A percentile compares a stretch with the other conserved stretches of the same genome.
Evolutionary conservation across 2,113 vertebrate species (phyloP).

Genomic region (Sebastes fasciatus): DNA sequence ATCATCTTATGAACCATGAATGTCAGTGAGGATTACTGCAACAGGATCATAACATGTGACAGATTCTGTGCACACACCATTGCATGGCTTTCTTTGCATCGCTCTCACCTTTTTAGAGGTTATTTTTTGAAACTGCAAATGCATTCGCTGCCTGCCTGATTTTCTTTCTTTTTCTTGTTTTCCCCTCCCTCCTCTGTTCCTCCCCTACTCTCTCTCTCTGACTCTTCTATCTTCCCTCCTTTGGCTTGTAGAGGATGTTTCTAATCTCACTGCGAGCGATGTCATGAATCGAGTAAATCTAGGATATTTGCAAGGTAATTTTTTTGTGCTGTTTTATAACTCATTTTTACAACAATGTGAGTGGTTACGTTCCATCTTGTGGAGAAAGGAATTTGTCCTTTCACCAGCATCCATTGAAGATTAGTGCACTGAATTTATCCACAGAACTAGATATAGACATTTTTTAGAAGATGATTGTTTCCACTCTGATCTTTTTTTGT

Average conservation of each 20-base stretch:
- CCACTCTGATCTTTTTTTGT: neutral
- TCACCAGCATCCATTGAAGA: conserved; percentile 66
- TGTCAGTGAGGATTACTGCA: conserved; percentile 49
- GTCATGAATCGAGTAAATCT: conserved; percentile 99
- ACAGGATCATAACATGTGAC: conserved; percentile 33
- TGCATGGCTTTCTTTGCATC: conserved; percentile 68
- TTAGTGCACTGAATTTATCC: conserved; percentile 24
- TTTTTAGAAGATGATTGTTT: neutral
- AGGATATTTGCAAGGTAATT: conserved; percentile 99
- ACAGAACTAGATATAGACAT: neutral
- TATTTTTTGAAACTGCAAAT: conserved; percentile 54
- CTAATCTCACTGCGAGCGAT: conserved; percentile 99
- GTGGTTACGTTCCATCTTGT: conserved; percentile 47
- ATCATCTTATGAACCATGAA: conserved; percentile 46
- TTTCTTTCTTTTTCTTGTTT: conserved; percentile 37
- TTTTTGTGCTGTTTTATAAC: conserved; percentile 51
- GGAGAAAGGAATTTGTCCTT: conserved; percentile 69
- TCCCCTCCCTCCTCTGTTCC: conserved; percentile 27
- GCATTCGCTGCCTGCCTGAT: conserved; percentile 72
- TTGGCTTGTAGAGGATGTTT: conserved; percentile 98
- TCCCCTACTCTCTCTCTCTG: conserved; percentile 66
- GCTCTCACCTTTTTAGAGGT: conserved; percentile 33
- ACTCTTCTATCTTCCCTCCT: conserved; percentile 84
- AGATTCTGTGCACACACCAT: conserved; percentile 58
- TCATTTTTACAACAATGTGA: conserved; percentile 54